Base-by-base conservation (phyloP, 2,888 invertebrate species). In the Limnephilus rhombicus region DNA sequence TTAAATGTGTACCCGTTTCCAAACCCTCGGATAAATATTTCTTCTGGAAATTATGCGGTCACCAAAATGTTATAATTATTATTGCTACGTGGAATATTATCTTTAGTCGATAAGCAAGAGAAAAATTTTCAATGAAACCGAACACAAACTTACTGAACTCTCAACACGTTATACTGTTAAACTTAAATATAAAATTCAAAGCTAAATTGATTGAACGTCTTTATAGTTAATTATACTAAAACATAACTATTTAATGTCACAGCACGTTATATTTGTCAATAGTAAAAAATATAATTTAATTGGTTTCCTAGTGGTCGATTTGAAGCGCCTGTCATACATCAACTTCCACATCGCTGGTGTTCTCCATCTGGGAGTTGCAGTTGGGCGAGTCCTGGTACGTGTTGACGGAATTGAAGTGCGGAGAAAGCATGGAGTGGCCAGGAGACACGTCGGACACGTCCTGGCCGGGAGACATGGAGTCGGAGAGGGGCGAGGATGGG, bases 331-430 rank as follows among this genome's bases (percentile, higher is more conserved):
- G 93, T 93, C 93, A 96, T 95, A 96, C 95, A 89, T 89, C 88
- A 53, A 96, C 95, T 93, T 96, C 96, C 81, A 96, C 94, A 94
- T 96, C 96, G 93, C 96, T 96, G 93, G 94, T 94, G 91, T 94
- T 94, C 68, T 95, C 96, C 18, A 95, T 95, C 3, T 95, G 94
- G 0, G 93, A 94, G 91, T 95, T 91, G 80, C 91, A 95, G 31
- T 94, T 94, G 0, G 95, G 95, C 49, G 94, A 95, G 53, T 86
- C 85, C 82, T 91, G 88, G 82, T 92, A 93, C 34, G 94, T 94
- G 34, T 94, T 92, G 2, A 4, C 92, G 93, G 92, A 95, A 82
- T 90, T 86, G 95, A 45, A 94, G 94, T 1, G 95, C 80, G 94
- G 95, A 3, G 92, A 80, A 13, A 92, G 89, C 0, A 96, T 95